A percentile compares a stretch with the other conserved stretches of the same genome.
Evolutionary conservation across 2,797 vertebrate species (phyloP).

Genomic region (Ctenochaetus hawaiiensis): DNA sequence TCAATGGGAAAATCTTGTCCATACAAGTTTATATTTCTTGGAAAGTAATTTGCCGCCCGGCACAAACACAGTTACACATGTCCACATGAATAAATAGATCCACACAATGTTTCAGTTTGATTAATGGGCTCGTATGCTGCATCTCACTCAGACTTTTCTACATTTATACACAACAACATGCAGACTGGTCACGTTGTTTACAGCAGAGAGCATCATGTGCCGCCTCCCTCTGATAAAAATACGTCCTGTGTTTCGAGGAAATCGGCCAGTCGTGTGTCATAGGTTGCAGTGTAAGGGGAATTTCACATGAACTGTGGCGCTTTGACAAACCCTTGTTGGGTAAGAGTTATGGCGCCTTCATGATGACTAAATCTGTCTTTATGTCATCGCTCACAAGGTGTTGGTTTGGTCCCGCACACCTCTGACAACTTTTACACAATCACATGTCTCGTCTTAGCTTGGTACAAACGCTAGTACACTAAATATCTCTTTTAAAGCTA

Average conservation of each 20-base stretch:
- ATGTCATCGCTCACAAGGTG: constrained; percentile 33
- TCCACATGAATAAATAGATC: constrained; percentile 22
- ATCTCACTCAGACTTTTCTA: constrained; percentile 33
- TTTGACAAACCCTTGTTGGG: constrained; percentile 5
- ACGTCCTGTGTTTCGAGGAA: background rate
- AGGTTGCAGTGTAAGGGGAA: background rate
- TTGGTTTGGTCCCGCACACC: background rate
- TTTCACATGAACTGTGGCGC: background rate
- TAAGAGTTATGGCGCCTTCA: background rate
- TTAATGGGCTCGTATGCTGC: constrained; percentile 38
- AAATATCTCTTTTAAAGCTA: no score
- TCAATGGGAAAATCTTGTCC: background rate
- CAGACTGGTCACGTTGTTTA: background rate
- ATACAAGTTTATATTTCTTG: constrained; percentile 17
- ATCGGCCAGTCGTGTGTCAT: background rate
- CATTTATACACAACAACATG: constrained; percentile 13
- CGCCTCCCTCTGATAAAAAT: background rate
- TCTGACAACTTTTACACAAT: background rate
- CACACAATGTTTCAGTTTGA: constrained; percentile 42
- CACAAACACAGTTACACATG: constrained; percentile 21
- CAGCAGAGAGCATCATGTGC: background rate
- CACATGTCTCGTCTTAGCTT: no score
- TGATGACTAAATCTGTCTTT: constrained; percentile 13
- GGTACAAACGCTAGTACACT: no score
- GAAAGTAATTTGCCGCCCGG: constrained; percentile 35